These are phyloP conservation scores for Caracal caracal DNA, from an alignment of 2,113 vertebrate species.

Conservation along the genomic window DNA sequence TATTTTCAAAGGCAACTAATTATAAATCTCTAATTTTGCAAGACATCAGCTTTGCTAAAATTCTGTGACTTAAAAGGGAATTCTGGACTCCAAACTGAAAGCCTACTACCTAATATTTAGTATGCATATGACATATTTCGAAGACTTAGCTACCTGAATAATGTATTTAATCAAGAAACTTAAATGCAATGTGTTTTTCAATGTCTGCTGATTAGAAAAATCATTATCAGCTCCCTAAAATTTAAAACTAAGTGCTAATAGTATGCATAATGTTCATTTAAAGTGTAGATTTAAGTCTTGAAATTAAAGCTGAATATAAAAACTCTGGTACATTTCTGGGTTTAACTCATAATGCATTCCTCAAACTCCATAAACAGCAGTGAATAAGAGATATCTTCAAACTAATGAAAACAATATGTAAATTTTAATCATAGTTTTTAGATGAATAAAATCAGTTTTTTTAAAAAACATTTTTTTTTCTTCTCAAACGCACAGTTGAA, in stretches of 20 bases:
- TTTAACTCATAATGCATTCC: constrained; percentile 15
- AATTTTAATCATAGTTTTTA: not conserved
- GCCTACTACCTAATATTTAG: constrained; percentile 26
- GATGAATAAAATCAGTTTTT: not conserved
- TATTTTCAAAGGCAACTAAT: constrained; percentile 39
- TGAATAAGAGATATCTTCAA: not conserved
- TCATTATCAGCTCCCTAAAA: constrained; percentile 64
- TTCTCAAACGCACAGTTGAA: not conserved
- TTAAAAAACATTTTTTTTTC: not conserved
- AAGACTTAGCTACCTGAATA: constrained; percentile 77
- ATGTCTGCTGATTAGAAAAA: constrained; percentile 75
- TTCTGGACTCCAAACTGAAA: constrained; percentile 17
- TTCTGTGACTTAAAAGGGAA: constrained; percentile 31
- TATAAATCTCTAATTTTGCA: constrained; percentile 44
- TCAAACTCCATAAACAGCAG: not conserved
- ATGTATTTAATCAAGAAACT: constrained; percentile 82
- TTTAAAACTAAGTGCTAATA: constrained; percentile 63
- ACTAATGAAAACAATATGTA: not conserved
- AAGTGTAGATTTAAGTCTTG: constrained; percentile 44
- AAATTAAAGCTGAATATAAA: constrained; percentile 49
- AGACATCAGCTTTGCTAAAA: not conserved
- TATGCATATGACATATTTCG: constrained; percentile 63
- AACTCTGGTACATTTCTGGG: not conserved
- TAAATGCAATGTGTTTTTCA: constrained; percentile 73
- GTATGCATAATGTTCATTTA: constrained; percentile 40